Base-by-base conservation (phyloP, 2,888 invertebrate genomes). In the Calameuta pallipes region DNA sequence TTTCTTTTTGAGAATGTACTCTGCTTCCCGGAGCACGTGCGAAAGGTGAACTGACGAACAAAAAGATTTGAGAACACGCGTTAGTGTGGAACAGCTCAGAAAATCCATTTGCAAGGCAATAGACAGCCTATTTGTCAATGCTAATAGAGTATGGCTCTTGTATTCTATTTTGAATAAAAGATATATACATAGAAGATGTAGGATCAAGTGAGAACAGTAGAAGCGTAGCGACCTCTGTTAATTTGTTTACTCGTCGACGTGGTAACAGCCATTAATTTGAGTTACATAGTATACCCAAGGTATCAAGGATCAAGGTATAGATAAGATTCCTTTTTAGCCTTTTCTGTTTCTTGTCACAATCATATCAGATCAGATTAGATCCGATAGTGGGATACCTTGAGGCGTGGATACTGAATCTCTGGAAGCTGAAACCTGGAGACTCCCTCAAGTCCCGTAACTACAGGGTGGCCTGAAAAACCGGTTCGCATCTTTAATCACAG, bases 391-490 rank as follows among this genome's bases (percentile, higher is more conserved):
- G 56, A 56, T 56, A 56, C 9, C 56, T 56, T 23, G 56, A 2
- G 2, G 2, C 9, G 15, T 9, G 56, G 56, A 56, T 56, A 56
- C 9, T 23, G 56, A 56, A 56, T 56, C 56, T 56, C 56, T 23
- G 56, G 56, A 56, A 56, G 23, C 56, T 56, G 56, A 9, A 9
- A 56, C 23, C 23, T 56, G 56, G 23, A 56, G 23, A 9, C 9
- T 23, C 23, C 56, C 23, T 23, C 2, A 56, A 23, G 56, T 56
- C 33, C 73, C 77, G 83, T 78, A 78, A 79, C 80, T 80, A 83
- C 83, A 83, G 84, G 85, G 82, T 85, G 84, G 85, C 84, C 85
- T 82, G 82, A 84, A 82, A 87, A 87, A 86, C 86, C 85, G 87
- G 86, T 87, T 86, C 76, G 77, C 71, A 71, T 30, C 30, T 77